Base-by-base conservation (phyloP, 1,140 invertebrate species). In the Zaprionus inermis region DNA sequence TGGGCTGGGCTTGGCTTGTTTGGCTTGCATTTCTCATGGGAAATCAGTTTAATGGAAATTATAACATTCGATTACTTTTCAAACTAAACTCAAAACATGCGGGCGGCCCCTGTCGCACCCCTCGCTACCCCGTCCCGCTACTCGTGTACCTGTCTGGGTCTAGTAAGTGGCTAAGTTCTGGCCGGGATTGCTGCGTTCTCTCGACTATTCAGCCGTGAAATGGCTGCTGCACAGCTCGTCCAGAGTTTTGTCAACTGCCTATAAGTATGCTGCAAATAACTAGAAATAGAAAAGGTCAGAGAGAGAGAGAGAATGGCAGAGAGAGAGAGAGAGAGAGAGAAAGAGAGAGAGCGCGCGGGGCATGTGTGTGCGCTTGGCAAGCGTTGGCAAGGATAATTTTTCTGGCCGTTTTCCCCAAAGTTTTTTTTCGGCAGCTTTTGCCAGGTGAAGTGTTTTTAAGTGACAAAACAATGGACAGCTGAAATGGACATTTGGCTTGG, bases 21-120 rank as follows among this genome's bases (percentile, higher is more conserved):
- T 79, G 84, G 67, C 74, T 81, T 80, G 84, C 72, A 84, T 69
- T 78, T 51, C 63, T 79, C 84, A 65, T 81, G 84, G 78, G 84
- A 88, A 88, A 88, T 88, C 84, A 88, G 84, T 89, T 88, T 89
- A 88, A 88, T 88, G 84, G 84, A 88, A 88, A 88, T 88, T 88
- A 88, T 88, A 88, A 81, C 84, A 88, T 88, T 88, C 84, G 84
- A 89, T 88, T 88, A 83, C 84, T 83, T 89, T 80, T 76, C 84
- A 73, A 81, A 73, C 73, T 76, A 79, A 81, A 72, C 78, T 78
- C 57, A 67, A 80, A 76, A 63, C 51, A 58, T 46, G 52, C 56
- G 55, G 46, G 28, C 59, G 32, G 44, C 34, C 56, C 22, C 69
- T 7, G 28, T 16, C 44, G 14, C 32, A 12, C 14, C 30, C 10